Percentiles rank a stretch among this genome's conserved stretches.
These are phyloP conservation scores for Grammomys dolichurus DNA, from an alignment of 2,113 vertebrate genomes.

Conservation along the genomic window DNA sequence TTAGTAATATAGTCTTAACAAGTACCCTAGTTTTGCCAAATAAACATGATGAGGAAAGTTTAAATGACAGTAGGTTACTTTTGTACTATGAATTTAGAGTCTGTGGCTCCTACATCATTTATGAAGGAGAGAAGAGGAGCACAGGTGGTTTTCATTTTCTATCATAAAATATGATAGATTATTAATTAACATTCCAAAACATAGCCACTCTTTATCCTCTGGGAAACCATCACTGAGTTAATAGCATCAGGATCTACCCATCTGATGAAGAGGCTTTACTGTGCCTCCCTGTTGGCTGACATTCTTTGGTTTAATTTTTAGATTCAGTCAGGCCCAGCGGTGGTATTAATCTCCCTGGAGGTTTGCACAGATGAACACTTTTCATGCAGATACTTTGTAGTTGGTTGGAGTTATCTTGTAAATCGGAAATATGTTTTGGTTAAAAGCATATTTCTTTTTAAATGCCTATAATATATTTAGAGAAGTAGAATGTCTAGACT, in stretches of 20 bases:
- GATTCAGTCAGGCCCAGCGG: slow-evolving; percentile 22
- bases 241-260: slow-evolving; percentile 7
- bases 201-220: not conserved
- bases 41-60: not conserved
- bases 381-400: slow-evolving; percentile 3
- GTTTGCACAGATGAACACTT: slow-evolving; percentile 1
- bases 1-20: slow-evolving; percentile 12
- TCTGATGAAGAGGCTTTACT: slow-evolving; percentile 30
- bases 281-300: not conserved
- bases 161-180: not conserved
- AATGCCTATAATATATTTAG: slow-evolving; percentile 13
- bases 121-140: not conserved
- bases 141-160: slow-evolving; percentile 15
- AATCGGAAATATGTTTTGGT: slow-evolving; percentile 48
- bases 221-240: slow-evolving; percentile 48
- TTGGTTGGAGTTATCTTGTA: slow-evolving; percentile 56
- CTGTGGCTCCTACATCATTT: slow-evolving; percentile 18
- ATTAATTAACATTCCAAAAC: slow-evolving; percentile 36
- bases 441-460: slow-evolving; percentile 30
- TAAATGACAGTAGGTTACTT: not conserved
- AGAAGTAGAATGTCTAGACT: slow-evolving; percentile 24
- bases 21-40: not conserved
- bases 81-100: slow-evolving; percentile 14
- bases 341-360: slow-evolving; percentile 36
- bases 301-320: slow-evolving; percentile 41